These are phyloP conservation scores for Mantis religiosa DNA, from an alignment of 2,888 invertebrate species.

Conservation along the genomic window DNA sequence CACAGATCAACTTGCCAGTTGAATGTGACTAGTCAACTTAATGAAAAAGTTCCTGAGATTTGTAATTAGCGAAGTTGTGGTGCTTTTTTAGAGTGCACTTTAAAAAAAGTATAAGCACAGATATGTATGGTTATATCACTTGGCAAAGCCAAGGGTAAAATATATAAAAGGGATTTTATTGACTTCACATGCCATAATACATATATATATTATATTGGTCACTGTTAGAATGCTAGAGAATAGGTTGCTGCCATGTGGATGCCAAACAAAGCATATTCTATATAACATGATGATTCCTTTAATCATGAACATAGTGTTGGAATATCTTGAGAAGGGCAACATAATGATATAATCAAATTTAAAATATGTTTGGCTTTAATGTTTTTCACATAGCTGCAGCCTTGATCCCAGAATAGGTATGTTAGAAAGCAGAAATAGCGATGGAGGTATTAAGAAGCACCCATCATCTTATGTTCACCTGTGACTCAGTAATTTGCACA, in stretches of 20 bases:
- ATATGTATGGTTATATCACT: conserved; percentile 1
- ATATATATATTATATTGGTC: not conserved
- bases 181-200: conserved; percentile 1
- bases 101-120: not conserved
- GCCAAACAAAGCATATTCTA: not conserved
- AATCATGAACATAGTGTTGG: not conserved
- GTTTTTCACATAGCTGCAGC: not conserved
- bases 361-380: not conserved
- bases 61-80: conserved; percentile 32
- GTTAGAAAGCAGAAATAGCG: not conserved
- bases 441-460: not conserved
- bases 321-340: not conserved
- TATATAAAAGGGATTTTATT: conserved; percentile 9
- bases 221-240: conserved; percentile 1
- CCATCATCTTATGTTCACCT: conserved; percentile 26
- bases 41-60: conserved; percentile 35
- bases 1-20: conserved; percentile 23
- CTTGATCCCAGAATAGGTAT: not conserved
- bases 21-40: conserved; percentile 34
- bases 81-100: conserved; percentile 33
- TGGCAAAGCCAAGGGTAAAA: not conserved
- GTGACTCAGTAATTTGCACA: conserved; percentile 15
- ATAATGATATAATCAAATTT: not conserved
- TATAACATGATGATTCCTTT: not conserved
- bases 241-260: conserved; percentile 1